A percentile compares a stretch with the other conserved stretches of the same genome.
phyloP scores from a whole-genome alignment of 2,797 vertebrate genomes.

The Miichthys miiuy region DNA sequence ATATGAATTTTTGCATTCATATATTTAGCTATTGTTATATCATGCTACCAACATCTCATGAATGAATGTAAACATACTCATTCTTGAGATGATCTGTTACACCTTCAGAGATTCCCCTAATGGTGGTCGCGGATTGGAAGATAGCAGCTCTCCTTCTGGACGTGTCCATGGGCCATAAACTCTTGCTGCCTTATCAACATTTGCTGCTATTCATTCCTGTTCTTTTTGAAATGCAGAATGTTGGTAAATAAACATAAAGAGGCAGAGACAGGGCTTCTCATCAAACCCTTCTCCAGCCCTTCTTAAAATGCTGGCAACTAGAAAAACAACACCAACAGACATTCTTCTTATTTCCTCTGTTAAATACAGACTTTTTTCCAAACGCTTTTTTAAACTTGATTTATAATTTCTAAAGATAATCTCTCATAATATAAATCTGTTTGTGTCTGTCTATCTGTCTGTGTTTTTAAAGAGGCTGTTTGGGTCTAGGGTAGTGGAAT shows the following conservation, averaged over 20 bases:
- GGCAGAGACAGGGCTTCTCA: constrained; percentile 75
- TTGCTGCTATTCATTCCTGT: no score
- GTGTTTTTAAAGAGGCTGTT: neutral
- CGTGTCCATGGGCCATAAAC: rapidly evolving
- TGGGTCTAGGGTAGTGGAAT: no score
- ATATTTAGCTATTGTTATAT: neutral
- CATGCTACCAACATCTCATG: neutral
- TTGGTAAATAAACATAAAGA: constrained; percentile 15
- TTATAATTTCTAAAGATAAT: no score
- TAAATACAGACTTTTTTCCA: constrained; percentile 42
- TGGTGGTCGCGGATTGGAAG: neutral
- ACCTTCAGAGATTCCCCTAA: neutral
- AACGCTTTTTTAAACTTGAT: no score
- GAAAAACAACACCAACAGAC: constrained; percentile 39
- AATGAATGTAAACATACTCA: neutral
- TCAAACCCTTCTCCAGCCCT: constrained; percentile 89
- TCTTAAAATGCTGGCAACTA: constrained; percentile 57
- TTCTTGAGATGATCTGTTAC: neutral
- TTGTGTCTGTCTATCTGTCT: neutral
- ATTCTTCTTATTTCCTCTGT: constrained; percentile 43
- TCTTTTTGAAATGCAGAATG: no score
- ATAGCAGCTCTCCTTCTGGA: neutral
- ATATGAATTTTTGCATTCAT: neutral
- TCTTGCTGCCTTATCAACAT: no score
- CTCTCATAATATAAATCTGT: neutral